Evolutionary conservation across 2,113 vertebrate species (phyloP).

Genomic region (Chamaea fasciata): DNA sequence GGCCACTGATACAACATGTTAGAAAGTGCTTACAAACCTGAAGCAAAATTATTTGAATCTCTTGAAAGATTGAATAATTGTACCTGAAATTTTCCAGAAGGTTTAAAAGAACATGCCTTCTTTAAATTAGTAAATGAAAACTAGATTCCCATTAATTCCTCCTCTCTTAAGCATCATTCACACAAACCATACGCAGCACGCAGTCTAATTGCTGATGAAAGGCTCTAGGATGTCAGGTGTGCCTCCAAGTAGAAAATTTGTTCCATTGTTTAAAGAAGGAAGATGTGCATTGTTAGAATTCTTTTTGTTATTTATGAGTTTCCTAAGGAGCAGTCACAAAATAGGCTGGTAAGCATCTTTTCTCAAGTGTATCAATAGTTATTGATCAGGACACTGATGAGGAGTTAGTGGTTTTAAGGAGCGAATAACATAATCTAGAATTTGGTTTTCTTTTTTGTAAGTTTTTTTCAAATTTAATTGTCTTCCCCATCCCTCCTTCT

Average conservation of each 20-base stretch:
- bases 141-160: not conserved
- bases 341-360: not conserved
- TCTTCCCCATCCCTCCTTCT: not conserved
- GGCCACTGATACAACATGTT: not conserved
- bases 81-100: not conserved
- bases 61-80: conserved; percentile 10
- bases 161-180: not conserved
- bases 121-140: conserved; percentile 26
- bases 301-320: conserved; percentile 51
- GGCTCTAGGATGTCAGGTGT: conserved; percentile 12
- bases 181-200: not conserved
- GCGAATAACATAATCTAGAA: not conserved
- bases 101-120: not conserved
- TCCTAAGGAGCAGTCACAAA: conserved; percentile 35
- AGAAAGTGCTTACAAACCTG: not conserved
- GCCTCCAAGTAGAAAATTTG: conserved; percentile 54
- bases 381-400: not conserved
- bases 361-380: conserved; percentile 33
- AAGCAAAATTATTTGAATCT: not conserved
- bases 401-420: not conserved
- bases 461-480: not conserved
- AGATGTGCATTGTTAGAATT: conserved; percentile 31
- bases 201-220: not conserved
- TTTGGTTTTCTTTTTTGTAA: not conserved
- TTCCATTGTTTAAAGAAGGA: conserved; percentile 58